Base-by-base conservation (phyloP, 2,888 invertebrate species). In the Drosophila austrosaltans region DNA sequence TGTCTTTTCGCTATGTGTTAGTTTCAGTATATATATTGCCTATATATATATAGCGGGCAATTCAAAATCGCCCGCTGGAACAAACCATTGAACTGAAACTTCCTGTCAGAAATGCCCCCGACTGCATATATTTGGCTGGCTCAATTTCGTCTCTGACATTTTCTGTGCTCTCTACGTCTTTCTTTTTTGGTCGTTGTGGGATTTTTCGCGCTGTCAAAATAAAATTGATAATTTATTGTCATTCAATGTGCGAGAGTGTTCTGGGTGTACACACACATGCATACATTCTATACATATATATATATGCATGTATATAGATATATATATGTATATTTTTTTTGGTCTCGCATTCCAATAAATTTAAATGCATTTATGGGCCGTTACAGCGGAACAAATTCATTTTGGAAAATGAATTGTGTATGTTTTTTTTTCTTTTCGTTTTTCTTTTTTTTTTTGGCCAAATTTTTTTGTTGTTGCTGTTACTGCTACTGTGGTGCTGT, bases 161-260 rank as follows among this genome's bases (percentile, higher is more conserved):
- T 78, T 77, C 74, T 73, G 77, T 60, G 62, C 57, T 72, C 16
- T 48, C 48, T 48, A 48, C 67, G 66, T 73, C 70, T 63, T 75
- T 78, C 64, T 72, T 69, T 57, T 75, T 67, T 74, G 63, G 62
- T 44, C 66, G 62, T 44, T 70, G 71, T 75, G 71, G 74, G 74
- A 75, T 86, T 86, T 86, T 86, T 82, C 76, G 79, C 87, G 79
- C 83, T 86, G 88, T 82, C 85, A 84, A 89, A 86, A 84, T 87
- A 87, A 89, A 87, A 87, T 89, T 87, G 82, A 83, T 90, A 89
- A 90, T 89, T 90, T 89, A 89, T 90, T 87, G 88, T 90, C 89
- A 88, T 89, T 87, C 89, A 90, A 89, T 90, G 87, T 79, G 70
- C 71, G 76, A 76, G 77, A 63, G 68, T 72, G 66, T 73, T 63